Evolutionary conservation across 2,113 vertebrate genomes (phyloP), one percentile per base, ranked within the genome.

Genomic region (Pelmatolapia mariae): DNA sequence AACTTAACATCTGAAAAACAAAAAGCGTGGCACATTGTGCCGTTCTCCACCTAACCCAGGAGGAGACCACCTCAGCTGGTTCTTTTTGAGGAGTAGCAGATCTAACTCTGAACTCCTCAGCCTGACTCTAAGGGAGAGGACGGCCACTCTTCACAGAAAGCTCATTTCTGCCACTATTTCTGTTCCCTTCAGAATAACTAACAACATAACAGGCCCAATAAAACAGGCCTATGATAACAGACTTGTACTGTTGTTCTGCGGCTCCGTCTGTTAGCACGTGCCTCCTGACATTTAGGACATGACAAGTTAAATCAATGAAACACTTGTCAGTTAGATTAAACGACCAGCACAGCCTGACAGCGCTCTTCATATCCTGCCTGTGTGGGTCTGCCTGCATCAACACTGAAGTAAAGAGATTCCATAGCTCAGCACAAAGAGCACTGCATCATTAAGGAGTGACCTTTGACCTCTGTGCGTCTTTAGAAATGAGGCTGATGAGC

Each of bases 391-490:
- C 36, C n/a, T 47, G n/a, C 53, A 50, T 63, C 84, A 43, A 40
- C 87, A 11, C 33, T 47, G 13, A 76, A 68, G 81, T 24, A 8
- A 31, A 40, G 24, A 50, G 71, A 56, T 38, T 52, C 7, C 24
- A 22, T 8, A 56, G 26, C 50, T 68, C 81, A 81, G 90, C 88
- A 83, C 84, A 38, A 45, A 26, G 73, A 81, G 71, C 78, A 10
- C 50, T 57, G 16, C 89, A 87, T 92, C 87, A 92, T 93, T 93
- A 87, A 79, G 33, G 43, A 19, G 63, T 63, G 87, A 92, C 89
- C 93, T 92, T 56, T 93, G 91, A 92, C 90, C 84, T 52, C 38
- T 10, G 18, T 24, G 66, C 61, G 84, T 52, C 57, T 47, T 86
- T 47, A 61, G 73, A 54, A 22, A 26, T 1, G 11, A 43, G 40